Evolutionary conservation across 2,797 vertebrate genomes (phyloP), one percentile per base, ranked within the genome.

Genomic region (Scomberomorus guttatus): DNA sequence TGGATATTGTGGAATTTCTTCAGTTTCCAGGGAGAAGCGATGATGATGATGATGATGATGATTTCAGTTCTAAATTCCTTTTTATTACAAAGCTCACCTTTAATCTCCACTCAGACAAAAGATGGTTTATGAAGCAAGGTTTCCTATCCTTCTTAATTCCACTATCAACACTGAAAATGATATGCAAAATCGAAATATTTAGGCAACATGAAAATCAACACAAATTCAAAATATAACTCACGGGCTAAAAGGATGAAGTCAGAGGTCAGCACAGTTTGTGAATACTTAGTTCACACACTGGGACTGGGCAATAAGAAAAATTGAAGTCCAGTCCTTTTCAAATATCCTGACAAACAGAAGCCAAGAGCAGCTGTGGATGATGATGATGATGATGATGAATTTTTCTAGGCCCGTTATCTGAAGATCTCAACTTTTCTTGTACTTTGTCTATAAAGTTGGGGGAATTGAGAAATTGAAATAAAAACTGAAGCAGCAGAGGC

Each of bases 81-180:
- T 20, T n/a, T 18, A 78, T 44, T 24, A n/a, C 52, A 57, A 20
- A 6, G 2, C 20, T 39, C 51, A 37, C 13, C 18, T 75, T 46
- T 24, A 51, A 10, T 37, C 10, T 37, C 10, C 34, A 37, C 24
- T 39, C 24, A 51, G 51, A 46, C 12, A 71, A n/a, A 44, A 32
- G 0, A 20, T 44, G 7, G 2, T 34, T 29, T 37, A 10, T 37
- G 34, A 37, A 37, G 34, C 12, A 42, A 42, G 39, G 14, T 42
- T 4, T 57, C 32, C 15, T 75, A 56, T 69, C 69, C 63, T 77
- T 70, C 25, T 68, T 58, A 22, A 71, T 54, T 77, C 7, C 13
- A 58, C 62, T 44, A 17, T 57, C 34, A 46, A 55, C 42, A 52
- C 61, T 58, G 57, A 55, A 55, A 29, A 73, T 55, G 2, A 69